Evolutionary conservation across 2,797 vertebrate species (phyloP), one percentile per base, ranked within the genome.

Genomic region (Oryzias sinensis): DNA sequence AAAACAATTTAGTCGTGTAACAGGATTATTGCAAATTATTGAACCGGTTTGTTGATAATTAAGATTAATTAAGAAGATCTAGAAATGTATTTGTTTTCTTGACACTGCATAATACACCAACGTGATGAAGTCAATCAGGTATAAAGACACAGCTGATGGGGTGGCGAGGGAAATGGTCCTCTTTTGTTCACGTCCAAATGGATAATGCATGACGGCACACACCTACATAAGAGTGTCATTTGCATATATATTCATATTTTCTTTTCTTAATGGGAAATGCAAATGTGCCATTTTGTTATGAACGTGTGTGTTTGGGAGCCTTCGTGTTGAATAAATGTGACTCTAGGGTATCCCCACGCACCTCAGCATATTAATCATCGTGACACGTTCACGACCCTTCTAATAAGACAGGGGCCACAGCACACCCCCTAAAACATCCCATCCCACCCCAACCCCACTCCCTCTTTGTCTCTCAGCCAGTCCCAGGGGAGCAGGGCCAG

Each of bases 331-430:
- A 93, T 93, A 86, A 92, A 93, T 93, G 91, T 92, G 90, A 90
- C 92, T 93, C 90, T 84, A 82, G 92, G 91, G 90, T 92, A 91
- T 93, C 89, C 91, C 89, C 77, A 76, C 84, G 90, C 90, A 92
- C 91, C 91, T 92, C 90, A 59, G 91, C 91, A 92, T 92, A 93
- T 93, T 92, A 93, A 93, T 93, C 92, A 93, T 93, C 83, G 87
- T 93, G 92, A 93, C 92, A 93, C 86, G 89, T 93, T 93, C 92
- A 93, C 91, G 90, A 93, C 92, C 91, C 91, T 90, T 93, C 92
- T 93, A 93, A 93, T 93, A 93, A 93, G 92, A 92, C 92, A 92
- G 91, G 89, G 92, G 91, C 91, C 91, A 91, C 88, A 86, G 88
- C 85, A 85, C 84, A 83, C 89, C 88, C 90, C 88, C 87, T 71